Evolutionary conservation across 2,797 vertebrate species (phyloP).

Genomic region (Gorsachius magnificus): DNA sequence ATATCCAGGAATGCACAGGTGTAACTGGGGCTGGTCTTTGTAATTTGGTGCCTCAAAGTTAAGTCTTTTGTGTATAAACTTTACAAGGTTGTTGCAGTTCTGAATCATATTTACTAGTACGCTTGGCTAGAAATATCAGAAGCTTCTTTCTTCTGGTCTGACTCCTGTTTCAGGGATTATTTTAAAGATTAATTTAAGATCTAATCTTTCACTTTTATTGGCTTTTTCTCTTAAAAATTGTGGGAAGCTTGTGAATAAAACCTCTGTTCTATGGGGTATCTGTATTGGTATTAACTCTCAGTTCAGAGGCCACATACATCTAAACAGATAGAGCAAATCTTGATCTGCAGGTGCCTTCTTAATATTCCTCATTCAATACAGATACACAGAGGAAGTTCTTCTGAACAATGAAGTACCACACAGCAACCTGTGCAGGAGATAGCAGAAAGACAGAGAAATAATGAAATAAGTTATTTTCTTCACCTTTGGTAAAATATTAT

Average conservation of each 20-base stretch:
- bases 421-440: neutral
- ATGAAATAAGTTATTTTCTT: neutral
- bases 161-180: neutral
- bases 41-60: neutral
- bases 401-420: neutral
- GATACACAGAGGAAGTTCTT: neutral
- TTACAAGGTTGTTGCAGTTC: neutral
- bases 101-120: neutral
- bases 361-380: neutral
- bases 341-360: neutral
- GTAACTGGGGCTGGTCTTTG: neutral
- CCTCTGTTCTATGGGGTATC: neutral
- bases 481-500: neutral
- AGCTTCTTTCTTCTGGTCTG: neutral
- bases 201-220: neutral
- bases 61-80: neutral
- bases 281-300: neutral
- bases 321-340: neutral
- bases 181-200: neutral
- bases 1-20: neutral
- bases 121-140: neutral
- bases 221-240: neutral
- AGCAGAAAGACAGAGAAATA: neutral
- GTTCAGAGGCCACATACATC: neutral
- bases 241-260: neutral